Conservation (phyloP, 1,140 invertebrate genomes). For the Stenopsyche tienmushanensis region DNA sequence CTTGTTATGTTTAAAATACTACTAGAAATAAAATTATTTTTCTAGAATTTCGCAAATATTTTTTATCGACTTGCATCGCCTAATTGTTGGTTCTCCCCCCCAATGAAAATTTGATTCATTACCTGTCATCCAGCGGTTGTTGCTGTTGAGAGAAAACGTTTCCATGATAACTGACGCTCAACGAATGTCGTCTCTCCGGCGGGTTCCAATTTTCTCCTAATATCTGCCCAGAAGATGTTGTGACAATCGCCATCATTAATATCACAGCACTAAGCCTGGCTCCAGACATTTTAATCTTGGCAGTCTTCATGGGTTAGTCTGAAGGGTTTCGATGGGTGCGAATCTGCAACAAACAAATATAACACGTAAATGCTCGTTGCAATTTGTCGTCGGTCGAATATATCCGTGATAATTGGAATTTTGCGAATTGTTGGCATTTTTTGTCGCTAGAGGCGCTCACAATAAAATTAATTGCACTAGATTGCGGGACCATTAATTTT, state of each 20-base stretch:
- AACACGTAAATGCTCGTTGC: no score
- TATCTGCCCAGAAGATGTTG: neutral
- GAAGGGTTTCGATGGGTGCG: no score
- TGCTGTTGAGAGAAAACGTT: conserved; percentile 20
- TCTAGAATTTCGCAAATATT: neutral
- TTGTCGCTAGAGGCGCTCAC: no score
- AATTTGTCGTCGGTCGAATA: no score
- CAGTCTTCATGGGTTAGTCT: no score
- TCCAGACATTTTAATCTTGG: no score
- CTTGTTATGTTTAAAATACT: neutral
- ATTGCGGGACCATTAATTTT: no score
- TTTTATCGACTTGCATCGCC: neutral
- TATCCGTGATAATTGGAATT: no score
- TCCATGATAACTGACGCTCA: conserved; percentile 17
- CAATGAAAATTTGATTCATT: neutral
- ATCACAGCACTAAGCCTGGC: no score
- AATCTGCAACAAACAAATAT: no score
- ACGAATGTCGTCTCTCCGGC: conserved; percentile 5
- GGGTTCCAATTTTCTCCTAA: conserved; percentile 23
- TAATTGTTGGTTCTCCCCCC: neutral
- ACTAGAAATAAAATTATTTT: neutral
- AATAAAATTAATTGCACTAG: no score
- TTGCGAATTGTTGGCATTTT: no score
- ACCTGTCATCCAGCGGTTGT: conserved; percentile 23
- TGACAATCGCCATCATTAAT: neutral